phyloP scores from a whole-genome alignment of 1,140 invertebrate genomes.

The Lineus longissimus region DNA sequence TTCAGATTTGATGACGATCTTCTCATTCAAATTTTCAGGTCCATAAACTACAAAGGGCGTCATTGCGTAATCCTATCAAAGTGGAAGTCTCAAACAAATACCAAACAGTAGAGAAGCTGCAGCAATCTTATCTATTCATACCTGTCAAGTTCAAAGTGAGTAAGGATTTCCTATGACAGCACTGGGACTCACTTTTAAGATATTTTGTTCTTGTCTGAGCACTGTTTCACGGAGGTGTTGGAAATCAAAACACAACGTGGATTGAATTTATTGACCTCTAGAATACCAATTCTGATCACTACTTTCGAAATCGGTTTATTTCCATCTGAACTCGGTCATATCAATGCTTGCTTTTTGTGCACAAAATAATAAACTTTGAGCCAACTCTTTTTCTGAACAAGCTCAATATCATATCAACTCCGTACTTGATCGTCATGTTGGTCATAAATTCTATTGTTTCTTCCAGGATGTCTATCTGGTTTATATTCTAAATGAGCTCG shows the following conservation, averaged over 20 bases:
- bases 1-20: no score
- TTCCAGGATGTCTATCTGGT: conserved; percentile 91
- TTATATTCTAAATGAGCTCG: conserved; percentile 90
- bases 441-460: neutral
- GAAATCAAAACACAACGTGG: no score
- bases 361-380: neutral
- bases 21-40: conserved; percentile 32
- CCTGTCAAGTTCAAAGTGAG: conserved; percentile 89
- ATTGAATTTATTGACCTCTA: neutral
- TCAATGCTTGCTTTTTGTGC: neutral
- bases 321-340: no score
- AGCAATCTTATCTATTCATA: conserved; percentile 94
- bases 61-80: conserved; percentile 82
- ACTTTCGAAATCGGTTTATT: neutral
- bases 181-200: no score
- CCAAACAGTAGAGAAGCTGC: conserved; percentile 94
- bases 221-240: no score
- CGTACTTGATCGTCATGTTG: neutral
- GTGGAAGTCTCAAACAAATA: conserved; percentile 96
- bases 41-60: conserved; percentile 90
- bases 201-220: no score
- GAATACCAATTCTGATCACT: neutral
- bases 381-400: conserved; percentile 12
- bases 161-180: conserved; percentile 13
- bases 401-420: neutral